Percentiles rank a stretch among this genome's conserved stretches.
Evolutionary conservation across 1,140 invertebrate species (phyloP).

Genomic region (Drosophila pandora): DNA sequence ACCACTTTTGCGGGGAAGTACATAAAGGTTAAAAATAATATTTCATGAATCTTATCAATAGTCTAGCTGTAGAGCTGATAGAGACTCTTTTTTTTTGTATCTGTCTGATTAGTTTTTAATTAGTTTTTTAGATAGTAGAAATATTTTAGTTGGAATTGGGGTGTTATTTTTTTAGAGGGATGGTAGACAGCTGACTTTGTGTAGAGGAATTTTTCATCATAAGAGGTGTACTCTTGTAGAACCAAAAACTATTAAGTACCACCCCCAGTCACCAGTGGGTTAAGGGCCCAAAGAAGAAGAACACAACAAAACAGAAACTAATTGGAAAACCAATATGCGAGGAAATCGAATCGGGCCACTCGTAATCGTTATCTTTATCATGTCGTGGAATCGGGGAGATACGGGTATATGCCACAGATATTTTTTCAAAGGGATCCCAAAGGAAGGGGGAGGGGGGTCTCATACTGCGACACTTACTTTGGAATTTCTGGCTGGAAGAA

Average conservation of each 20-base stretch:
- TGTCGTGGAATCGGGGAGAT: constrained; percentile 22
- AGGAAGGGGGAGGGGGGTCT: background rate
- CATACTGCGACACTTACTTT: constrained; percentile 32
- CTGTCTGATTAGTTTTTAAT: background rate
- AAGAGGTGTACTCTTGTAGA: too few species aligned
- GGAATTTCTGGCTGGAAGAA: constrained; percentile 41
- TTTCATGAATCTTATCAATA: constrained; percentile 12
- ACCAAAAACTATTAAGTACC: too few species aligned
- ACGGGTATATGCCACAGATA: constrained; percentile 16
- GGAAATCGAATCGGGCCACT: constrained; percentile 22
- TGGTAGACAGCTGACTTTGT: constrained; percentile 18
- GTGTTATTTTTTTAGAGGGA: background rate
- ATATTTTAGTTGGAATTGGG: background rate
- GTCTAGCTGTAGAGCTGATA: background rate
- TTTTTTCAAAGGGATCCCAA: background rate
- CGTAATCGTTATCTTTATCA: constrained; percentile 68
- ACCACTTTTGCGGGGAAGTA: background rate
- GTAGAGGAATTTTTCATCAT: constrained; percentile 23
- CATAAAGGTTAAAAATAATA: background rate
- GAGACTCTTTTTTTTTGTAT: background rate
- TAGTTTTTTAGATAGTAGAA: background rate
- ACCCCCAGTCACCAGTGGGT: constrained; percentile 20
- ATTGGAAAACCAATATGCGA: constrained; percentile 78
- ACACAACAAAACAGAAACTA: constrained; percentile 55
- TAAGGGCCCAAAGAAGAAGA: constrained; percentile 35